These are phyloP conservation scores for Dunckerocampus dactyliophorus DNA, from an alignment of 2,113 vertebrate genomes.

Conservation along the genomic window DNA sequence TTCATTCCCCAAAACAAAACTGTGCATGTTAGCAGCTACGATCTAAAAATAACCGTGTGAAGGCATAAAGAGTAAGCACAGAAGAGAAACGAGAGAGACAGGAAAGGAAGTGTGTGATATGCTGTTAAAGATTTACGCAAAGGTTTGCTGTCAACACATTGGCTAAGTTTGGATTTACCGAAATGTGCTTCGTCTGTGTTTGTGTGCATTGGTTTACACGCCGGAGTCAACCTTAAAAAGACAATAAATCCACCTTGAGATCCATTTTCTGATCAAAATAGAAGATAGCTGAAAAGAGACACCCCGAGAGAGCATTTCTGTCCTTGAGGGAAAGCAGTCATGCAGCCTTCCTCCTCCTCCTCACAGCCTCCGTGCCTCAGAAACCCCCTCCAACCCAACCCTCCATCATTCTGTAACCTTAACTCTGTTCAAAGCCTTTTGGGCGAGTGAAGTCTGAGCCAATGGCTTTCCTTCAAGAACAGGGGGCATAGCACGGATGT, in stretches of 20 bases:
- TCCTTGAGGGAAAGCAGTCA: conserved; percentile 38
- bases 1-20: conserved; percentile 45
- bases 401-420: conserved; percentile 36
- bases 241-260: conserved; percentile 23
- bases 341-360: conserved; percentile 25
- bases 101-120: not conserved
- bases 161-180: conserved; percentile 21
- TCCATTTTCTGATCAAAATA: conserved; percentile 51
- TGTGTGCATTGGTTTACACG: conserved; percentile 22
- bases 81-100: not conserved
- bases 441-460: conserved; percentile 23
- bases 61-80: conserved; percentile 15
- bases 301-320: conserved; percentile 48
- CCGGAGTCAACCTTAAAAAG: conserved; percentile 33
- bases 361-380: conserved; percentile 11
- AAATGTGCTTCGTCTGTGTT: conserved; percentile 15
- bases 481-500: not conserved
- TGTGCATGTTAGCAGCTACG: conserved; percentile 23
- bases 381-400: not conserved
- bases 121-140: conserved; percentile 21
- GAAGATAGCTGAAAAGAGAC: conserved; percentile 48
- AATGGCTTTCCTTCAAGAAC: conserved; percentile 25
- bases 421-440: conserved; percentile 46
- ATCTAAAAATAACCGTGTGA: conserved; percentile 55
- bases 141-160: conserved; percentile 18